Base-by-base conservation (phyloP, 2,888 invertebrate species). In the Drosophila lutescens region DNA sequence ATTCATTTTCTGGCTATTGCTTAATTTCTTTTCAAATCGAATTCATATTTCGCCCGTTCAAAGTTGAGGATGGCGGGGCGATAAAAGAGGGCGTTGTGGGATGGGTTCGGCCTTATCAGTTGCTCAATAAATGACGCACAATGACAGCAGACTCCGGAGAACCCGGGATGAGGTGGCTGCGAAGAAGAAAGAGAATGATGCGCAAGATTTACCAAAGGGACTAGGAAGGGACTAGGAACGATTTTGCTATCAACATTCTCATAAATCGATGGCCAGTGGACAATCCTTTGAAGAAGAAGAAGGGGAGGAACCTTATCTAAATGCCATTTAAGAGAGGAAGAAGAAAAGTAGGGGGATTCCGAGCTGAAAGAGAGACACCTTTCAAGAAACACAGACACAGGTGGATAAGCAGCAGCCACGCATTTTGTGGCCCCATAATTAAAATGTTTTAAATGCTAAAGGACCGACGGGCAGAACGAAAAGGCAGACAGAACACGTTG, bases 361-460 rank as follows among this genome's bases (percentile, higher is more conserved):
- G 12, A 12, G 32, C 34, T 26, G 55, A 34, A 34, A 50, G 55
- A 43, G 34, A 53, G 75, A 84, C 71, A 78, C 78, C 79, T 80
- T 73, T 75, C 79, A 76, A 77, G 69, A 66, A 68, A 47, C 40
- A 44, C 40, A 50, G 40, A 51, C 34, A 40, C 57, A 53, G 56
- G 55, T 30, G 69, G 47, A 60, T 53, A 50, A 66, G 30, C 34
- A 65, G 26, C 26, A 26, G 69, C 40, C 53, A 70, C 41, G 71
- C 63, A 70, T 46, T 80, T 82, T 74, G 76, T 73, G 84, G 71
- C 63, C 63, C 83, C 87, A 90, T 90, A 90, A 90, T 90, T 90
- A 90, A 90, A 89, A 90, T 90, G 90, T 90, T 90, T 86, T 82
- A 87, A 77, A 79, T 79, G 86, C 70, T 10, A 47, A 54, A 55